Base-by-base conservation (phyloP, 2,797 vertebrate species). In the Macropodus opercularis region DNA sequence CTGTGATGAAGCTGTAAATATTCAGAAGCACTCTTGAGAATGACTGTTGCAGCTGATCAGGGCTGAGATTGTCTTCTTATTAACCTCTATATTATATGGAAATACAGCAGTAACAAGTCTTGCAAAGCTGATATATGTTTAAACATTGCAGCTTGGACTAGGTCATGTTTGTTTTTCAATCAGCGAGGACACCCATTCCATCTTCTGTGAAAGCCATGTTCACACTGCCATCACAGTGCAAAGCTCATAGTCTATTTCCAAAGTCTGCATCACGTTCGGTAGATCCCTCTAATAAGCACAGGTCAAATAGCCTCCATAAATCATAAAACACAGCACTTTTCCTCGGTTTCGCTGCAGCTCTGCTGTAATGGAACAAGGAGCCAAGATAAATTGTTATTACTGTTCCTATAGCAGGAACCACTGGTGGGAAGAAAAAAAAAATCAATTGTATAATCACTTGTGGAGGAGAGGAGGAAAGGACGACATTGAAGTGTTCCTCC, bases 331-430 rank as follows among this genome's bases (percentile, higher is more conserved):
- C 63, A 71, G 80, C 86, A 83, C 77, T 88, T 89, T 90, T 85
- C 80, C 67, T 87, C 84, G 84, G 63, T 88, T 89, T 86, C 77
- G 40, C 77, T 62, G 82, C 80, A 77, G 85, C 85, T 72, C 75
- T 55, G 71, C 83, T 81, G 77, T 90, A 92, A 91, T 92, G 86
- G 85, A 90, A 92, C 87, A 89, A 88, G 87, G 82, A 87, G 81
- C 85, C 74, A 85, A 90, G 88, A 93, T 91, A 91, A 90, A 92
- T 92, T 91, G 90, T 90, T 92, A 91, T 92, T 92, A 90, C 87
- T 87, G 88, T 74, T 86, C 79, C 83, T 86, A 84, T 80, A 86
- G 81, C 69, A 69, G 80, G 69, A 83, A 81, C 81, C 79, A 77
- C 54, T 81, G 72, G 72, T 76, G 64, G 55, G 41, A 6, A 3